Percentiles rank a stretch among this genome's conserved stretches.
Conservation (phyloP, 23 tunicate species). For the Styela clava region DNA sequence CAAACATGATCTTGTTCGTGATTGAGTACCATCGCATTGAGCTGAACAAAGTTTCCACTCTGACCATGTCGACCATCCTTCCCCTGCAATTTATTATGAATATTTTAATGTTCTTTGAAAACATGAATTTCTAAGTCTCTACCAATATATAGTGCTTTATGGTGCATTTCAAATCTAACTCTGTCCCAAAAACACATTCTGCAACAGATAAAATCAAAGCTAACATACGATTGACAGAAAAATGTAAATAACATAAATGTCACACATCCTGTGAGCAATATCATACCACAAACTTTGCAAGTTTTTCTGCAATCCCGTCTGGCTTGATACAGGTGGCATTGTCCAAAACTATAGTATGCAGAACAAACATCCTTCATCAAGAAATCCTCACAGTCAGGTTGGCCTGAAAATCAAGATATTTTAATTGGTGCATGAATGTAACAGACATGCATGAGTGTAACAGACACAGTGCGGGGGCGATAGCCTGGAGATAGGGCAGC, state of each 20-base stretch:
- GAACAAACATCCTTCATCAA: slow-evolving; percentile 71
- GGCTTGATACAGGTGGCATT: slow-evolving; percentile 53
- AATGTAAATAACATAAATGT: slow-evolving; percentile 26
- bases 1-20: slow-evolving; percentile 42
- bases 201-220: too few relatives aligned
- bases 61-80: slow-evolving; percentile 79
- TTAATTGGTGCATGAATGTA: background rate
- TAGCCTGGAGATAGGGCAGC: too few relatives aligned
- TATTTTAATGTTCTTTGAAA: too few relatives aligned
- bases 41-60: slow-evolving; percentile 43
- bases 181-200: too few relatives aligned
- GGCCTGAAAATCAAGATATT: background rate
- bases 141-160: too few relatives aligned
- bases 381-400: slow-evolving; percentile 44
- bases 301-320: slow-evolving; percentile 46
- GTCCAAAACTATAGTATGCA: slow-evolving; percentile 40
- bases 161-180: too few relatives aligned
- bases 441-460: too few relatives aligned
- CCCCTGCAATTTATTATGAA: slow-evolving; percentile 13
- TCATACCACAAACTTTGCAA: slow-evolving; percentile 75
- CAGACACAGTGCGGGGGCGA: too few relatives aligned
- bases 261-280: slow-evolving; percentile 36
- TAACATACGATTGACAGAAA: too few relatives aligned
- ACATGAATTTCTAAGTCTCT: too few relatives aligned
- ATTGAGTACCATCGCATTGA: slow-evolving; percentile 42